phyloP scores from a whole-genome alignment of 2,113 vertebrate genomes.

The Cyphomyrus discorhynchus region DNA sequence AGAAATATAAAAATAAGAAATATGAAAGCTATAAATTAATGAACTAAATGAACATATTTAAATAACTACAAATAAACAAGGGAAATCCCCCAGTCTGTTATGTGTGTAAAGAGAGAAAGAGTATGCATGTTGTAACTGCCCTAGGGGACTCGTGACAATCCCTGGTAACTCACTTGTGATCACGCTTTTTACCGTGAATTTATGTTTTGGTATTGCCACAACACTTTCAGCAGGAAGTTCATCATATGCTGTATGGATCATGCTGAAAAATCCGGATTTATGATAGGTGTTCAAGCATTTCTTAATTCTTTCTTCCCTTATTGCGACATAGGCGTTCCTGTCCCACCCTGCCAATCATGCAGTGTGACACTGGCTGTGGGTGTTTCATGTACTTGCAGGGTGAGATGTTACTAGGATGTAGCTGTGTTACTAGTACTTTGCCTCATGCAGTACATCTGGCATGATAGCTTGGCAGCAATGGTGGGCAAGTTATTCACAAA shows the following conservation, averaged over 20 bases:
- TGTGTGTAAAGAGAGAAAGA: too few relatives aligned
- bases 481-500: background rate
- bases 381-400: too few relatives aligned
- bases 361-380: background rate
- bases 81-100: too few relatives aligned
- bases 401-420: background rate
- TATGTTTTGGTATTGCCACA: background rate
- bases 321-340: background rate
- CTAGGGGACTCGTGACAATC: too few relatives aligned
- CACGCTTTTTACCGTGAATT: background rate
- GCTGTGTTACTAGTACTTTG: background rate
- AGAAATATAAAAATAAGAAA: too few relatives aligned
- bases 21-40: too few relatives aligned
- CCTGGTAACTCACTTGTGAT: too few relatives aligned
- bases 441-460: background rate
- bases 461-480: background rate
- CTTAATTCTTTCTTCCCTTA: background rate
- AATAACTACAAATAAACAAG: too few relatives aligned
- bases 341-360: background rate
- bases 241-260: background rate
- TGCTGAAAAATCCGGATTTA: background rate
- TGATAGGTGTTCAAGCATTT: background rate
- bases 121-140: too few relatives aligned
- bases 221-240: background rate
- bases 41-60: too few relatives aligned